Base-by-base conservation (phyloP, 1,140 invertebrate species). In the Cydia strobilella region DNA sequence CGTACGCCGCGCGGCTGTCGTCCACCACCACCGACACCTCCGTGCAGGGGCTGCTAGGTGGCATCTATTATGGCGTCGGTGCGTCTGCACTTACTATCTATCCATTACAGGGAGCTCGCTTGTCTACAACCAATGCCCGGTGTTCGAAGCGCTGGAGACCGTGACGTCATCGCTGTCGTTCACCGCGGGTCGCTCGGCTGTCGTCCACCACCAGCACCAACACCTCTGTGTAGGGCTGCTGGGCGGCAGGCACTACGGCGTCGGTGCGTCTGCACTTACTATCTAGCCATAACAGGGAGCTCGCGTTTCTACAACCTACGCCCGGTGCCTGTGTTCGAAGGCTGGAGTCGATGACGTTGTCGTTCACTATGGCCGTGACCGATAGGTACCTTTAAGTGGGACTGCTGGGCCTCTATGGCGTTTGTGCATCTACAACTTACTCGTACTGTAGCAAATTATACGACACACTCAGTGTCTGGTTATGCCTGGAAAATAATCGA, bases 111-210 rank as follows among this genome's bases (percentile, higher is more conserved):
- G 96, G 48, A 98, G 97, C 85, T 97, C 97, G 0, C 85, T 97
- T 72, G 96, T 98, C 79, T 95, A 96, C 85, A 95, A 97, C 87
- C 96, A 95, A 83, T 96, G 96, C 75, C 90, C 98, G 54, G 94
- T 96, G 35, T 97, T 97, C 83, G 97, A 98, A 91, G 95, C 96
- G 9, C 93, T 97, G 88, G 97, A 98, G 93, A 96, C 95, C 1
- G 95, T 98, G 69, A 97, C 97, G n/a, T 96, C 96, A 77, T 96
- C 96, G 15, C 90, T 98, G 65, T 95, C 96, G 78, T 96, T 96
- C 87, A 97, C 97, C 0, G 96, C 97, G 1, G 96, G n/a, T n/a
- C 0, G 96, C 96, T 3, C 95, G 95, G 76, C 93, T 97, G 2
- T 96, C 96, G 12, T 96, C 96, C 2, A 94, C 94, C n/a, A 95